These are phyloP conservation scores for Clarias batrachus DNA, from an alignment of 2,113 vertebrate genomes.

Conservation along the genomic window DNA sequence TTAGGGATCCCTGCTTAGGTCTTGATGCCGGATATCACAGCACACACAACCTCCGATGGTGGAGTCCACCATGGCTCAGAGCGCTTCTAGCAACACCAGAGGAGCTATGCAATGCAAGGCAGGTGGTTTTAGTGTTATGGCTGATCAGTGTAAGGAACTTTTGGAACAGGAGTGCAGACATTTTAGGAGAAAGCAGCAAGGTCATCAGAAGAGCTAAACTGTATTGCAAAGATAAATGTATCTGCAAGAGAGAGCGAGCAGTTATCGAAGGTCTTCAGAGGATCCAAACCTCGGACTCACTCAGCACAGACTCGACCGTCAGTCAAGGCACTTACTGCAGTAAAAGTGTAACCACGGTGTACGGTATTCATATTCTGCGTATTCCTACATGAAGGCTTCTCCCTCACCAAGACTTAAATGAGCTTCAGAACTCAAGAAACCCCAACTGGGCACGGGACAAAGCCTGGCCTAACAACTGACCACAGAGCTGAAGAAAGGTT, in stretches of 20 bases:
- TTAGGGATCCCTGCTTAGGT: too few species aligned
- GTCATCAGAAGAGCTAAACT: background rate
- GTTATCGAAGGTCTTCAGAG: background rate
- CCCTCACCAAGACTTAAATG: background rate
- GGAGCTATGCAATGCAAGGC: too few species aligned
- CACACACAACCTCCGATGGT: too few species aligned
- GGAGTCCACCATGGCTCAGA: too few species aligned
- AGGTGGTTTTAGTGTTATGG: too few species aligned
- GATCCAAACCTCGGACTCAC: background rate
- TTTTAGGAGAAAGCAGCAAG: background rate
- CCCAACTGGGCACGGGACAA: background rate
- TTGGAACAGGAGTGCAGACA: background rate
- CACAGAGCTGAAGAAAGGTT: conserved; percentile 14
- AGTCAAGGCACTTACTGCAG: background rate
- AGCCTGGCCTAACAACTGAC: background rate
- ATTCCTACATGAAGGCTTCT: background rate
- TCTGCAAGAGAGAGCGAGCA: background rate
- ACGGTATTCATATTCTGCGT: background rate
- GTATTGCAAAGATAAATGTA: background rate
- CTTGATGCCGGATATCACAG: too few species aligned
- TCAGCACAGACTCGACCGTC: background rate
- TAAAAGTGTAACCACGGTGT: background rate
- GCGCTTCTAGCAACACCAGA: too few species aligned
- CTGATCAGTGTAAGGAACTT: too few species aligned
- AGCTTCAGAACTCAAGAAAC: background rate